Percentiles rank a stretch among this genome's conserved stretches.
phyloP scores from a whole-genome alignment of 2,888 invertebrate genomes.

The Panopea generosa region DNA sequence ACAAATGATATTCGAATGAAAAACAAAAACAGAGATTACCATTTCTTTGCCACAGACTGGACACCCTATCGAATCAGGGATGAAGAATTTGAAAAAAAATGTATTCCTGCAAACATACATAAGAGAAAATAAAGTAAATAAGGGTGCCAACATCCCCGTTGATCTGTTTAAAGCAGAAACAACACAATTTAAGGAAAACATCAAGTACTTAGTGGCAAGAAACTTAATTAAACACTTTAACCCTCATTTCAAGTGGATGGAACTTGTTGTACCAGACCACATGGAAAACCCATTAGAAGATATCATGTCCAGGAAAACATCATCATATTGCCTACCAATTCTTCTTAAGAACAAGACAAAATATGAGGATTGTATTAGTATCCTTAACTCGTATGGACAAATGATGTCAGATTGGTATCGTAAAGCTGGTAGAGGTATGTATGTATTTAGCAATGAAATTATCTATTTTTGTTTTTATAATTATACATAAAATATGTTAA shows the following conservation, averaged over 20 bases:
- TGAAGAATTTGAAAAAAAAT: slow-evolving; percentile 16
- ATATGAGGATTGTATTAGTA: slow-evolving; percentile 45
- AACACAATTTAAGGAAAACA: slow-evolving; percentile 5
- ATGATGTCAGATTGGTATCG: slow-evolving; percentile 6
- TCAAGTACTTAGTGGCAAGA: slow-evolving; percentile 15
- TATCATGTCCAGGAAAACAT: slow-evolving; percentile 22
- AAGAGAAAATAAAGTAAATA: not conserved
- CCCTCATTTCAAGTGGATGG: slow-evolving; percentile 8
- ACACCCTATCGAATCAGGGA: slow-evolving; percentile 11
- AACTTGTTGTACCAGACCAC: slow-evolving; percentile 1
- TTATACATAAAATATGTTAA: too few species aligned
- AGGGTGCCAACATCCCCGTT: not conserved
- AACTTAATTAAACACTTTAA: not conserved
- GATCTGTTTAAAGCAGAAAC: slow-evolving; percentile 7
- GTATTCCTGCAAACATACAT: slow-evolving; percentile 8
- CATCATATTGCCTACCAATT: slow-evolving; percentile 31
- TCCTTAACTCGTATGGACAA: slow-evolving; percentile 12
- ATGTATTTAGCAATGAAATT: too few species aligned
- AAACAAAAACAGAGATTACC: slow-evolving; percentile 38
- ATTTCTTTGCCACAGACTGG: slow-evolving; percentile 42
- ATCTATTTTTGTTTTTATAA: too few species aligned
- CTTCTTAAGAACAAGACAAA: slow-evolving; percentile 39
- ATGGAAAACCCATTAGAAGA: slow-evolving; percentile 2
- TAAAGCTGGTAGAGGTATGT: slow-evolving; percentile 20
- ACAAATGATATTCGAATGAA: slow-evolving; percentile 47